A percentile compares a stretch with the other conserved stretches of the same genome.
phyloP scores from a whole-genome alignment of 2,113 vertebrate species.

The Chamaetylas fuelleborni region DNA sequence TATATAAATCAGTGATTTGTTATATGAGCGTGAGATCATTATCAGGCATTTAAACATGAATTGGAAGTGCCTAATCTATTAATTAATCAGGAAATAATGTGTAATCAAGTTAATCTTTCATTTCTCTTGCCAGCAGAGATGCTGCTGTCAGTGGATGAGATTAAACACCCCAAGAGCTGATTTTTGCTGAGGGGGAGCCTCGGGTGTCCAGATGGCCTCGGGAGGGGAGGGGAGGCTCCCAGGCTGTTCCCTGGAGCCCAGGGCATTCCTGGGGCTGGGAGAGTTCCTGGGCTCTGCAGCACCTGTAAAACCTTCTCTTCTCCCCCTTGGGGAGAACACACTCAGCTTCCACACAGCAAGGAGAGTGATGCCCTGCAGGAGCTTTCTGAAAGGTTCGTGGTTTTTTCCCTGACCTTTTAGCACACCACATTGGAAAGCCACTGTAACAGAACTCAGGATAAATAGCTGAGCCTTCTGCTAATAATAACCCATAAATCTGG shows the following conservation, averaged over 20 bases:
- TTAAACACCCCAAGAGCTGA: not conserved
- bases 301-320: not conserved
- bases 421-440: not conserved
- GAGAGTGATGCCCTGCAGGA: not conserved
- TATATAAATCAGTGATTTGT: constrained; percentile 30
- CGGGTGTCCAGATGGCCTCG: not conserved
- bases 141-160: not conserved
- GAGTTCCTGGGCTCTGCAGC: not conserved
- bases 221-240: not conserved
- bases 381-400: not conserved
- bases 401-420: not conserved
- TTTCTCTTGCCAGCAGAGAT: constrained; percentile 18
- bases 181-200: not conserved
- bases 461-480: constrained; percentile 12
- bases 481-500: not conserved
- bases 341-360: not conserved
- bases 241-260: not conserved
- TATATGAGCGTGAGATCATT: not conserved
- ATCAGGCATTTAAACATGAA: constrained; percentile 33
- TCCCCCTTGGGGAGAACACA: not conserved
- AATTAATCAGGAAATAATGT: constrained; percentile 42
- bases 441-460: not conserved
- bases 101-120: constrained; percentile 47
- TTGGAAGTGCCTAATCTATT: constrained; percentile 37
- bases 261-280: rapidly evolving